Conservation (phyloP, 1,140 invertebrate species). For the Tenebrio molitor region DNA sequence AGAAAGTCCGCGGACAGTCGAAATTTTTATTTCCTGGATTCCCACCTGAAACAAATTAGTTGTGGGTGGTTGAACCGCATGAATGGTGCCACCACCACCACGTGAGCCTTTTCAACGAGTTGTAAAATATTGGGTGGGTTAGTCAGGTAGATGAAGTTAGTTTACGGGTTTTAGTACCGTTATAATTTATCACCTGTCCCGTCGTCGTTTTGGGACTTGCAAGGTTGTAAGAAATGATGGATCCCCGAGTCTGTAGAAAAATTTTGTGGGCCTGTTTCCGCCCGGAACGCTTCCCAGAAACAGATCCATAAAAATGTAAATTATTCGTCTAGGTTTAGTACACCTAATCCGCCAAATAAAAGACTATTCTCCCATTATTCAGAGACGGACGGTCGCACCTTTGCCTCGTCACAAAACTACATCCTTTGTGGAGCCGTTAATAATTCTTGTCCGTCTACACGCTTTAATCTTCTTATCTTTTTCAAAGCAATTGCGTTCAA, state of each 20-base stretch:
- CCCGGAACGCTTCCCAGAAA: background rate
- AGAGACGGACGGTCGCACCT: slow-evolving; percentile 30
- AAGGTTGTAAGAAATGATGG: slow-evolving; percentile 17
- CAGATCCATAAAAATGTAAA: slow-evolving; percentile 23
- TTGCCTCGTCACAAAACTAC: slow-evolving; percentile 21
- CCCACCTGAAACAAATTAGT: background rate
- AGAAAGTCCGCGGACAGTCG: no score
- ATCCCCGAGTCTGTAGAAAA: slow-evolving; percentile 13
- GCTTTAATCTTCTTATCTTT: slow-evolving; percentile 28
- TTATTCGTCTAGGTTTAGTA: slow-evolving; percentile 6
- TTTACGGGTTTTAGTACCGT: slow-evolving; percentile 32
- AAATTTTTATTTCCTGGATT: no score
- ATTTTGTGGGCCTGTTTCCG: slow-evolving; percentile 5
- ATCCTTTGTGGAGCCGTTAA: slow-evolving; percentile 15
- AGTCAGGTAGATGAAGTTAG: slow-evolving; percentile 9
- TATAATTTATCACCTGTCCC: slow-evolving; percentile 38
- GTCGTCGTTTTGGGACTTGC: slow-evolving; percentile 11
- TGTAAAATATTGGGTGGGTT: slow-evolving; percentile 13
- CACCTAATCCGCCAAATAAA: slow-evolving; percentile 29
- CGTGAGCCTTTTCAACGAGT: slow-evolving; percentile 29
- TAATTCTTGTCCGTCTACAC: slow-evolving; percentile 29
- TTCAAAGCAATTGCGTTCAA: slow-evolving; percentile 14
- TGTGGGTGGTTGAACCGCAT: background rate
- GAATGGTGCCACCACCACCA: slow-evolving; percentile 9
- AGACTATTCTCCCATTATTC: slow-evolving; percentile 21